phyloP scores from a whole-genome alignment of 2,113 vertebrate species.

The Halcyon senegalensis region DNA sequence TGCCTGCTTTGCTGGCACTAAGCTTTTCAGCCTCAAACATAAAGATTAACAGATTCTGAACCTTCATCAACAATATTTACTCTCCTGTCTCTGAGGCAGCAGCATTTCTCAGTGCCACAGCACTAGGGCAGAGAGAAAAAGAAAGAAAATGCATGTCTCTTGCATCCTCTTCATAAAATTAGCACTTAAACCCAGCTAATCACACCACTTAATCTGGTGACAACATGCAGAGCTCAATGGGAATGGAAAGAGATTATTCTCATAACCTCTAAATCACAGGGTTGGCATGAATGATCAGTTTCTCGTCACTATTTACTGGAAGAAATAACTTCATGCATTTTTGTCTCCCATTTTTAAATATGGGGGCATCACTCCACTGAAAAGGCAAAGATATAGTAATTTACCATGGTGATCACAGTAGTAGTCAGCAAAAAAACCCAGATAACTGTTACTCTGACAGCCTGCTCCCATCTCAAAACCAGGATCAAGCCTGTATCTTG shows the following conservation, averaged over 20 bases:
- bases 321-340: neutral
- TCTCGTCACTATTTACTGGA: neutral
- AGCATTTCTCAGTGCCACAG: neutral
- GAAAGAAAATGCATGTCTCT: neutral
- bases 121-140: neutral
- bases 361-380: neutral
- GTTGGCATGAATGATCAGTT: neutral
- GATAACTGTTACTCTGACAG: neutral
- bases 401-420: neutral
- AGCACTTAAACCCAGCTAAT: conserved; percentile 31
- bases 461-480: neutral
- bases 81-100: rapidly evolving
- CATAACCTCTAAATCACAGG: neutral
- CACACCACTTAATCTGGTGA: conserved; percentile 2
- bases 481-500: neutral
- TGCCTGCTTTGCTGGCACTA: neutral
- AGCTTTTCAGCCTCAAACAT: neutral
- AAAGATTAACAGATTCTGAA: neutral
- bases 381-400: neutral
- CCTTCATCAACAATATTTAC: neutral
- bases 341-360: neutral
- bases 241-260: conserved; percentile 1
- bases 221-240: neutral
- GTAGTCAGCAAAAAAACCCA: neutral
- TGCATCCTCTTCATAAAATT: neutral